Evolutionary conservation across 2,797 vertebrate genomes (phyloP).

Genomic region (Dicrostonyx torquatus): DNA sequence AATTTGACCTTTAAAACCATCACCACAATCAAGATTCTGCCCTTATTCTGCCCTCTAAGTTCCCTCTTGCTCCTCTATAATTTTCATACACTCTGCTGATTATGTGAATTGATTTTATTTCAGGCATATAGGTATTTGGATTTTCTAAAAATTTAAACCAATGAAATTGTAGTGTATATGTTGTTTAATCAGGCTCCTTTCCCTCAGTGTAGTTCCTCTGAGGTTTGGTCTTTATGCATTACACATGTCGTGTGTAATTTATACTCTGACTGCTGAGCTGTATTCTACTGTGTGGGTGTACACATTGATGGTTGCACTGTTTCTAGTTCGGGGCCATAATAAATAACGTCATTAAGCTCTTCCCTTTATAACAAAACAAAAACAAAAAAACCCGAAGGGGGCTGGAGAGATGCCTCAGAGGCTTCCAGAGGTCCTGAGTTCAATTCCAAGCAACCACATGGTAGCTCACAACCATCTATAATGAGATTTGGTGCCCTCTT

Average conservation of each 20-base stretch:
- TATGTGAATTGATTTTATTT: not conserved
- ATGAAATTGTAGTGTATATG: not conserved
- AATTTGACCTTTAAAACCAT: not conserved
- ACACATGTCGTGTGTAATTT: not conserved
- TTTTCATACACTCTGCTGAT: not conserved
- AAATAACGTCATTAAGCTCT: conserved; percentile 44
- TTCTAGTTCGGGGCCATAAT: not conserved
- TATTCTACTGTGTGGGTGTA: not conserved
- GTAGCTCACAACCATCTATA: too few relatives aligned
- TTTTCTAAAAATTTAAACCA: conserved; percentile 53
- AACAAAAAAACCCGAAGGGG: too few relatives aligned
- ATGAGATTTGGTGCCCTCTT: too few relatives aligned
- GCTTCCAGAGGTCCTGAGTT: too few relatives aligned
- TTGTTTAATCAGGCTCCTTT: not conserved
- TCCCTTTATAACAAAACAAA: not conserved
- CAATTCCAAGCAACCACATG: too few relatives aligned
- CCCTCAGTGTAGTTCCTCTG: conserved; percentile 28
- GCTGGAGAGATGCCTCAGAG: too few relatives aligned
- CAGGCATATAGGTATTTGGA: not conserved
- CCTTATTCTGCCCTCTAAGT: not conserved
- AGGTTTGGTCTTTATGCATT: not conserved
- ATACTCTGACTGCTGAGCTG: not conserved
- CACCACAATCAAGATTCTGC: not conserved
- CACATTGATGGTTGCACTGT: not conserved
- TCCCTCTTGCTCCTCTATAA: not conserved